Conservation (phyloP, 2,797 vertebrate genomes). For the Sylvia borin region DNA sequence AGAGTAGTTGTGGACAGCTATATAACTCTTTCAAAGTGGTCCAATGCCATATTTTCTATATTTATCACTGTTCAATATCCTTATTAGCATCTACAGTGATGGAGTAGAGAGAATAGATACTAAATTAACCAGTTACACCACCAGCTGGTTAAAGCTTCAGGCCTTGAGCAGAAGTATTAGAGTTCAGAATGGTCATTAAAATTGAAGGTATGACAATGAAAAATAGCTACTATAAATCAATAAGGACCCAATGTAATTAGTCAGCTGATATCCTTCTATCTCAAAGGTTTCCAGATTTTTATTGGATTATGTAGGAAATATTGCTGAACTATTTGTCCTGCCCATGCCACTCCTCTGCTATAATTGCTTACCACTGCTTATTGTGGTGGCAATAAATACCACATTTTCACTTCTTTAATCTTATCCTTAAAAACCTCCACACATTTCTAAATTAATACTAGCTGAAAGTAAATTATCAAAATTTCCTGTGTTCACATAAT, state of each 20-base stretch:
- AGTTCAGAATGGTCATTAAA: not conserved
- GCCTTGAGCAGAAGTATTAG: not conserved
- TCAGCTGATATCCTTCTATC: not conserved
- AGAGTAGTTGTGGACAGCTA: not conserved
- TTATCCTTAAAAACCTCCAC: not conserved
- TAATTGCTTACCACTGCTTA: not conserved
- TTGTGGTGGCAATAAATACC: not conserved
- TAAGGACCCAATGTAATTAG: not conserved
- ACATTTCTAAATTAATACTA: not conserved
- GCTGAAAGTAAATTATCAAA: not conserved
- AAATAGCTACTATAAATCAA: not conserved
- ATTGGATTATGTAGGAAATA: not conserved
- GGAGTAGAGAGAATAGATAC: not conserved
- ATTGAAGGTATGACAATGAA: not conserved
- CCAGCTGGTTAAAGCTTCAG: not conserved
- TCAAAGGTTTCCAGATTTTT: not conserved
- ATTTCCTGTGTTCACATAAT: not conserved
- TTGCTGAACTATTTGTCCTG: not conserved
- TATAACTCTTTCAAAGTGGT: not conserved
- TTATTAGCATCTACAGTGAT: not conserved
- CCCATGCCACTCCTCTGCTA: not conserved
- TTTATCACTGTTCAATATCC: not conserved
- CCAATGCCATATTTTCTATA: not conserved
- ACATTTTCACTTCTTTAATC: not conserved
- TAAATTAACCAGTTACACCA: not conserved